Evolutionary conservation across 2,113 vertebrate species (phyloP), one percentile per base, ranked within the genome.

Genomic region (Pitta sordida): DNA sequence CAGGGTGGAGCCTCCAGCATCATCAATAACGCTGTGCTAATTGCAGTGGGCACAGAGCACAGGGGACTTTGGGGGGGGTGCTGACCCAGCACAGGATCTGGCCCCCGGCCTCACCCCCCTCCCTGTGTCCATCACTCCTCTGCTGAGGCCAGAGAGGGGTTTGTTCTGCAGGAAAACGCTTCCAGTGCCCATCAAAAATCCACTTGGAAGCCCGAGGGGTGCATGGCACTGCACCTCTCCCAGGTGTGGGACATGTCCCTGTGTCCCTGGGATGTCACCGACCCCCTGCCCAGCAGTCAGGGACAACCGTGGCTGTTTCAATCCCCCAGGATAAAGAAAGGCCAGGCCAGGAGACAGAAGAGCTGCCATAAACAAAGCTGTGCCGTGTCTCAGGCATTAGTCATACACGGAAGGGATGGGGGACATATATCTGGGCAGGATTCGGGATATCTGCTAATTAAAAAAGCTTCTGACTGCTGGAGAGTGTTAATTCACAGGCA

Each of bases 191-290:
- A 18, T 21, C 56, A 59, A 34, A 84, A 74, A 24, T 9, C 8
- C 59, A 4, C 23, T 29, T 23, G 39, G 6, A 7, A 46, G 36
- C 39, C 6, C 7, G 16, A 0, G 49, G 39, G 21, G 48, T 5
- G 56, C 0, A 2, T 0, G 3, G 15, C 0, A 3, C 58, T 44
- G 58, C 19, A 0, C 26, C 36, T 1, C 59, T 0, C 37, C 58
- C 4, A 5, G 58, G n/a, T 30, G 73, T 0, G 0, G 86, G 59
- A 68, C 0, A 1, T 9, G 20, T 3, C 43, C 49, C 23, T 5
- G 46, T 76, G 73, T 73, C 21, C 41, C 56, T 0, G 1, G 67
- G 76, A 48, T 48, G 49, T 51, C 63, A 37, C 65, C 0, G 3
- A 37, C 30, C 26, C 0, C 0, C 37, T 64, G n/a, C 43, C 39